These are phyloP conservation scores for Gobio gobio DNA, from an alignment of 2,113 vertebrate genomes.

Conservation along the genomic window DNA sequence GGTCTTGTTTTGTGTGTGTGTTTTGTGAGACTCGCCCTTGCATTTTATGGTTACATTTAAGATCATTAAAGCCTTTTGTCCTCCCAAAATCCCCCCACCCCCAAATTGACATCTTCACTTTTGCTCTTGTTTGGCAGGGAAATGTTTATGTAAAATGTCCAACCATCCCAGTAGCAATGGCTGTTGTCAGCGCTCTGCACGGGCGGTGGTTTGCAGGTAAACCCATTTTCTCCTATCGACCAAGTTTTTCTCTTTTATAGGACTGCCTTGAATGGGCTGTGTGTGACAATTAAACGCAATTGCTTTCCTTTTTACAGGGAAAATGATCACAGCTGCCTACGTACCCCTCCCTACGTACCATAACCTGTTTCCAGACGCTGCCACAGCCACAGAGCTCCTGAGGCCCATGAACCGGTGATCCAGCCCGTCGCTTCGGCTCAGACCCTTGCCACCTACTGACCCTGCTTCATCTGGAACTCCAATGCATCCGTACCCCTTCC, in stretches of 20 bases:
- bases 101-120: not conserved
- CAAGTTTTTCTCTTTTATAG: not conserved
- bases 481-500: not conserved
- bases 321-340: constrained; percentile 98
- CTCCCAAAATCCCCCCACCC: not conserved
- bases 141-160: constrained; percentile 99
- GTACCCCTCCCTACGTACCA: constrained; percentile 98
- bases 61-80: too few relatives aligned
- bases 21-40: too few relatives aligned
- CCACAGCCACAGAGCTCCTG: constrained; percentile 93
- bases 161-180: constrained; percentile 91
- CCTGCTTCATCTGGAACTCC: not conserved
- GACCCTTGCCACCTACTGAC: constrained; percentile 1
- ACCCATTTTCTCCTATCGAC: not conserved
- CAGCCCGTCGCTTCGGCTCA: constrained; percentile 45
- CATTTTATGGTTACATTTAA: too few relatives aligned
- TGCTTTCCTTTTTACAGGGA: constrained; percentile 74
- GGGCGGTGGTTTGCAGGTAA: constrained; percentile 98
- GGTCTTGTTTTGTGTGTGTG: too few relatives aligned
- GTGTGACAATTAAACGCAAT: not conserved
- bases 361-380: constrained; percentile 97
- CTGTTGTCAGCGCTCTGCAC: constrained; percentile 92
- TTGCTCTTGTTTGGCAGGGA: constrained; percentile 75
- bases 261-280: not conserved
- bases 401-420: constrained; percentile 94